These are phyloP conservation scores for Sylvilagus bachmani DNA, from an alignment of 2,113 vertebrate species.

Conservation along the genomic window DNA sequence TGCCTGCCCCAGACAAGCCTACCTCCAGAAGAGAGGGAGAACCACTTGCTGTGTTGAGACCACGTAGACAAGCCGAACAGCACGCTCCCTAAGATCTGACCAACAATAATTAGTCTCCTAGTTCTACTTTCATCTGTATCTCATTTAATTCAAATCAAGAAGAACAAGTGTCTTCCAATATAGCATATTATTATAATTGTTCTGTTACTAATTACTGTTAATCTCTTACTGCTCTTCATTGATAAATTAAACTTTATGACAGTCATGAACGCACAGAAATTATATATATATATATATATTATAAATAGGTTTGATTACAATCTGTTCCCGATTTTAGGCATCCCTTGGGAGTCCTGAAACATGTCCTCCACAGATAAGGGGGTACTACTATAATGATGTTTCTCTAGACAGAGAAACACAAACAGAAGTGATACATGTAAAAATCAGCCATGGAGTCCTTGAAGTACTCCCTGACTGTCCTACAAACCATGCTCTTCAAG, in stretches of 20 bases:
- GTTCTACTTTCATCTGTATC: not conserved
- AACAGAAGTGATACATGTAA: not conserved
- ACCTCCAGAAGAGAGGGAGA: not conserved
- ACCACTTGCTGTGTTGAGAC: not conserved
- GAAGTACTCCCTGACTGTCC: not conserved
- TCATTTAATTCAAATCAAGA: not conserved
- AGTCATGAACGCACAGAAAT: no score
- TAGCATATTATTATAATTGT: no score
- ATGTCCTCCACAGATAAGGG: no score
- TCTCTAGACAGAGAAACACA: conserved; percentile 14
- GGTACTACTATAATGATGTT: not conserved
- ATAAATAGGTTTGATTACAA: no score
- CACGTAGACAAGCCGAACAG: not conserved
- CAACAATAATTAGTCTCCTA: not conserved
- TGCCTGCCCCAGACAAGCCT: not conserved
- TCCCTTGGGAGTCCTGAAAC: no score
- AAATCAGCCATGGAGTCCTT: not conserved
- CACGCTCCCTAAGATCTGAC: not conserved
- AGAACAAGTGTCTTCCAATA: not conserved
- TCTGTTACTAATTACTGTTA: no score
- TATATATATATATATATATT: no score
- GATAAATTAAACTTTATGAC: no score
- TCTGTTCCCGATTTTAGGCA: no score
- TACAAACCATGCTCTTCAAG: not conserved
- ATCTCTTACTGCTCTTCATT: no score